phyloP scores from a whole-genome alignment of 2,888 invertebrate genomes.

The Ochropleura leucogaster region DNA sequence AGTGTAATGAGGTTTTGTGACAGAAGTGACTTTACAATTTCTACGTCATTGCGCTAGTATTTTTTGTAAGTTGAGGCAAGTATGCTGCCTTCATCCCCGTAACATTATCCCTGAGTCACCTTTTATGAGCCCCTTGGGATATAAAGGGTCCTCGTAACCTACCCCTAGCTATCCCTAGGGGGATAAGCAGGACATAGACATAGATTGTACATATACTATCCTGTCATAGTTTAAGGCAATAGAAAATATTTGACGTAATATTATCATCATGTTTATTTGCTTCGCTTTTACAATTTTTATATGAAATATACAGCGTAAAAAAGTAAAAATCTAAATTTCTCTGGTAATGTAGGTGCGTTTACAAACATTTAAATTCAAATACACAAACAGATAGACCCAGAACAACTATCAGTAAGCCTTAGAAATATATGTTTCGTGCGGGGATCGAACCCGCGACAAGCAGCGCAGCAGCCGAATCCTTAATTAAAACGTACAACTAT shows the following conservation, averaged over 20 bases:
- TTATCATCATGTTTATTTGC: background rate
- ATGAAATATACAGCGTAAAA: too few species aligned
- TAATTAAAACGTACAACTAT: background rate
- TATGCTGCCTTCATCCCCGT: conserved; percentile 26
- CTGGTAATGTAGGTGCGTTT: too few species aligned
- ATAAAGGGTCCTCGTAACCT: conserved; percentile 42
- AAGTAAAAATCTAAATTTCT: too few species aligned
- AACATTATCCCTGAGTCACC: conserved; percentile 49
- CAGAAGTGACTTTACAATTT: background rate
- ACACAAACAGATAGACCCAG: too few species aligned
- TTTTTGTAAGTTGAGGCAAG: conserved; percentile 20
- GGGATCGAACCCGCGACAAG: too few species aligned
- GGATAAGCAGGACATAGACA: conserved; percentile 31
- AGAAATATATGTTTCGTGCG: too few species aligned
- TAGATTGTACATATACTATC: conserved; percentile 38
- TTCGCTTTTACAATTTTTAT: background rate
- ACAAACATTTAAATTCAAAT: too few species aligned
- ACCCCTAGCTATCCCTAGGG: conserved; percentile 9
- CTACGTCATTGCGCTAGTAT: conserved; percentile 6
- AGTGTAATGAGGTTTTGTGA: background rate
- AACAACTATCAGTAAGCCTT: too few species aligned
- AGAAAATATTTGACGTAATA: conserved; percentile 1
- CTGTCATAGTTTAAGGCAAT: conserved; percentile 20
- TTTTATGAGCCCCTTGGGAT: conserved; percentile 49
- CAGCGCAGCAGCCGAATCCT: too few species aligned